phyloP scores from a whole-genome alignment of 30 jellyfish, hydroid and myxozoan genomes.

The Pseudorhiza aurosa region DNA sequence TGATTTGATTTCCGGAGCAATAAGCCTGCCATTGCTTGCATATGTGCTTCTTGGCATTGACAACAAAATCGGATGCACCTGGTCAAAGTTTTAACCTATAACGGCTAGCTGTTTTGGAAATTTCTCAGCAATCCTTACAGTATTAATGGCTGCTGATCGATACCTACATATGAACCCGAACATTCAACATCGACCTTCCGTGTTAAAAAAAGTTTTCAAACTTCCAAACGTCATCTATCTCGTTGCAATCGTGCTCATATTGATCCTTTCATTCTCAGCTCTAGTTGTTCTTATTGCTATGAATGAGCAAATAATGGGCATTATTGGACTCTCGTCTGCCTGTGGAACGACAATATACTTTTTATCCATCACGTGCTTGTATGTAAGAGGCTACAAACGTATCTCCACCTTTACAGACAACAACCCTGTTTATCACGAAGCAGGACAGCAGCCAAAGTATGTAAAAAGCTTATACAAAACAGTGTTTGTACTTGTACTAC shows the following conservation, averaged over 20 bases:
- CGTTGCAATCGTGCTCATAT: background rate
- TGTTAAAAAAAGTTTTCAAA: background rate
- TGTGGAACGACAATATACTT: background rate
- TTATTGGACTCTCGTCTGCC: background rate
- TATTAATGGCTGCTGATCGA: slow-evolving; percentile 3
- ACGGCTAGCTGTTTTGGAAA: background rate
- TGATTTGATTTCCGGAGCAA: background rate
- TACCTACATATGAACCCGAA: slow-evolving; percentile 24
- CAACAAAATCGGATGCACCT: background rate
- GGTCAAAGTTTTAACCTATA: background rate
- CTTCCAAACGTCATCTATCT: background rate
- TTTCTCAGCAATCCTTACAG: background rate
- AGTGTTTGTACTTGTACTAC: background rate
- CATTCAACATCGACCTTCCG: background rate
- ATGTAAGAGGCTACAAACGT: background rate
- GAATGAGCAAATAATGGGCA: background rate
- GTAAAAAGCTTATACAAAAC: slow-evolving; percentile 4
- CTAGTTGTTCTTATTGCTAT: background rate
- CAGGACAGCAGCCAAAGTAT: slow-evolving; percentile 5
- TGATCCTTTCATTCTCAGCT: background rate
- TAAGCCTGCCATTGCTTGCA: background rate
- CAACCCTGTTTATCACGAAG: slow-evolving; percentile 2
- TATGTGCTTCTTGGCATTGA: background rate
- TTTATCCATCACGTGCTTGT: background rate
- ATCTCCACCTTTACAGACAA: background rate